Conservation (phyloP, 2,888 invertebrate genomes). For the Eupithecia subumbrata region DNA sequence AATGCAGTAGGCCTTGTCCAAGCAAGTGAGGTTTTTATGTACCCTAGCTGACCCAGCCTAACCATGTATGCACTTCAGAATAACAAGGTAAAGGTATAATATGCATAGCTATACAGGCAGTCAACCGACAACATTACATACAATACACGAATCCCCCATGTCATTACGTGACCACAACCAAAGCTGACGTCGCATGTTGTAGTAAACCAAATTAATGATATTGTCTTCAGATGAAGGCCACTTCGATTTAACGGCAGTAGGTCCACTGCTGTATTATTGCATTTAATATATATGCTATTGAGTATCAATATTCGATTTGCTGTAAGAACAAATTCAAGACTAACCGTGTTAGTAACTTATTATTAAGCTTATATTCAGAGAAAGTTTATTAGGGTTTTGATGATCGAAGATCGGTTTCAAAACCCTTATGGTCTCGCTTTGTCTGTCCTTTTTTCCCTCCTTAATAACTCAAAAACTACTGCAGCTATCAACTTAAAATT, state of each 20-base stretch:
- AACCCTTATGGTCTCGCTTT: too few species aligned
- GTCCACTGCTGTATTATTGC: background rate
- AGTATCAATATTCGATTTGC: background rate
- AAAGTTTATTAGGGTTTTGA: too few species aligned
- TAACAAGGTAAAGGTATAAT: constrained; percentile 5
- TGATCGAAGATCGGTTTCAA: too few species aligned
- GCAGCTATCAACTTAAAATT: too few species aligned
- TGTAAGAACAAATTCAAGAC: background rate
- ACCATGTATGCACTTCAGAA: background rate
- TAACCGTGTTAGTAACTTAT: background rate
- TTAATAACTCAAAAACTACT: too few species aligned
- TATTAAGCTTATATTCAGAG: background rate
- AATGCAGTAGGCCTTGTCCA: background rate
- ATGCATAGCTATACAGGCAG: background rate
- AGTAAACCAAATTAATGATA: constrained; percentile 20
- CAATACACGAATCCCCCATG: constrained; percentile 8
- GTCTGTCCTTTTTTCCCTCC: too few species aligned
- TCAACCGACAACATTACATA: background rate
- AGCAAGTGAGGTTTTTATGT: background rate
- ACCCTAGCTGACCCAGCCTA: background rate
- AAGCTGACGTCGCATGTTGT: constrained; percentile 21
- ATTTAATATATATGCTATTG: background rate
- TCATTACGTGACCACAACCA: constrained; percentile 21
- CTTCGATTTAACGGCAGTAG: constrained; percentile 29
- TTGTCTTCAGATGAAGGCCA: constrained; percentile 16